Evolutionary conservation across 2,888 invertebrate species (phyloP).

Genomic region (Dryocosmus kuriphilus): DNA sequence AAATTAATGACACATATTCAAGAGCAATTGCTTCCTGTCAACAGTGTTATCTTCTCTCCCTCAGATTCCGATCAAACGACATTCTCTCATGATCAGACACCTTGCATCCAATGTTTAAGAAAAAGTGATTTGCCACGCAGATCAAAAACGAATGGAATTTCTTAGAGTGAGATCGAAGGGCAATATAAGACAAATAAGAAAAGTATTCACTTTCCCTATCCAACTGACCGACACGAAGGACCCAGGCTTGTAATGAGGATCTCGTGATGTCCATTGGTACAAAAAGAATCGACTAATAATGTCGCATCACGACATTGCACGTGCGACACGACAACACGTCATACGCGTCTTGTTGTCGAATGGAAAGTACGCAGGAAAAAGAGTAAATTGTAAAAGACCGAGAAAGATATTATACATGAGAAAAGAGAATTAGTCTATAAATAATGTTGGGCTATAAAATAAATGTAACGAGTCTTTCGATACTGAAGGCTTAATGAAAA

Average conservation of each 20-base stretch:
- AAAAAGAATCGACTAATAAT: constrained; percentile 63
- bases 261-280: constrained; percentile 47
- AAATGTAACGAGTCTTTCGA: constrained; percentile 70
- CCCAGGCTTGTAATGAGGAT: constrained; percentile 43
- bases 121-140: background rate
- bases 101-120: constrained; percentile 9
- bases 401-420: constrained; percentile 31
- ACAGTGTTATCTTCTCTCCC: constrained; percentile 9
- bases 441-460: constrained; percentile 68
- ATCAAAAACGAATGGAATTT: constrained; percentile 21
- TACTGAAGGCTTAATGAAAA: constrained; percentile 73
- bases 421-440: constrained; percentile 57
- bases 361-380: constrained; percentile 52
- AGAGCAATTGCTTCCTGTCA: background rate
- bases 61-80: constrained; percentile 10
- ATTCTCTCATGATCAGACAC: constrained; percentile 27
- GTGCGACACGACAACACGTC: constrained; percentile 59
- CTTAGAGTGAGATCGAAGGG: background rate
- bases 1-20: background rate
- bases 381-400: constrained; percentile 45
- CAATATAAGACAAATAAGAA: background rate
- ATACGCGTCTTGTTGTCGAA: constrained; percentile 43
- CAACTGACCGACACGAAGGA: background rate
- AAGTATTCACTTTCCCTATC: background rate
- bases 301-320: constrained; percentile 64